Evolutionary conservation across 2,888 invertebrate genomes (phyloP).

Genomic region (Caenorhabditis becei): DNA sequence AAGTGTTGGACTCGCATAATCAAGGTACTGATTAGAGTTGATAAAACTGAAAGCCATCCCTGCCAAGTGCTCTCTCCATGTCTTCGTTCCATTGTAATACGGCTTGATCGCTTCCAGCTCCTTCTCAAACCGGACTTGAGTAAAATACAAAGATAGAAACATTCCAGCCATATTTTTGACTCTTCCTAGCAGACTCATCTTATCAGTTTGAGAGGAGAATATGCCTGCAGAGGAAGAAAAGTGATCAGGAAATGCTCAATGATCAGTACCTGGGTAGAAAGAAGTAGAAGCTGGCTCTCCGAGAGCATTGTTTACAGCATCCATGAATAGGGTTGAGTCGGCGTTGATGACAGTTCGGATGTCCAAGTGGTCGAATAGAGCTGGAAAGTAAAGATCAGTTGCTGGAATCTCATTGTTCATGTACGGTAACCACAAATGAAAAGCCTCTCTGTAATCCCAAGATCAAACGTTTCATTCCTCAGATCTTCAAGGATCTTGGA

Average conservation of each 20-base stretch:
- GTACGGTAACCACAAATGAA: slow-evolving; percentile 43
- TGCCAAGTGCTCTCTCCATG: neutral
- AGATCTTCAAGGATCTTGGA: slow-evolving; percentile 28
- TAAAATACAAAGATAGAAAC: neutral
- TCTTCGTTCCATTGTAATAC: neutral
- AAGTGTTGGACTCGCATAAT: slow-evolving; percentile 50
- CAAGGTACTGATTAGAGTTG: slow-evolving; percentile 42
- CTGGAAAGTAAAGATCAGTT: no score
- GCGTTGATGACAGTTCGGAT: slow-evolving; percentile 42
- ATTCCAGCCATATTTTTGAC: neutral
- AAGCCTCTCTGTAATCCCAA: slow-evolving; percentile 43
- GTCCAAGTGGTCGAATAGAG: slow-evolving; percentile 47
- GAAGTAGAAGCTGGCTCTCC: slow-evolving; percentile 25
- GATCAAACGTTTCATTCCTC: slow-evolving; percentile 44
- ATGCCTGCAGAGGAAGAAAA: slow-evolving; percentile 18
- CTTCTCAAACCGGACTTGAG: neutral
- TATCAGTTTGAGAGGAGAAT: slow-evolving; percentile 7
- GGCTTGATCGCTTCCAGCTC: slow-evolving; percentile 4
- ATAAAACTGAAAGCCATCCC: slow-evolving; percentile 29
- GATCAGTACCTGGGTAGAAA: slow-evolving; percentile 37
- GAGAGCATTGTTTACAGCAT: slow-evolving; percentile 4
- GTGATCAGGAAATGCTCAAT: no score
- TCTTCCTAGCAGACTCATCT: slow-evolving; percentile 23
- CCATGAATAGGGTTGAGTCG: slow-evolving; percentile 37
- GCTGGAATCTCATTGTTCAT: no score